Evolutionary conservation across 2,797 vertebrate species (phyloP).

Genomic region (Ctenosaura bakeri): DNA sequence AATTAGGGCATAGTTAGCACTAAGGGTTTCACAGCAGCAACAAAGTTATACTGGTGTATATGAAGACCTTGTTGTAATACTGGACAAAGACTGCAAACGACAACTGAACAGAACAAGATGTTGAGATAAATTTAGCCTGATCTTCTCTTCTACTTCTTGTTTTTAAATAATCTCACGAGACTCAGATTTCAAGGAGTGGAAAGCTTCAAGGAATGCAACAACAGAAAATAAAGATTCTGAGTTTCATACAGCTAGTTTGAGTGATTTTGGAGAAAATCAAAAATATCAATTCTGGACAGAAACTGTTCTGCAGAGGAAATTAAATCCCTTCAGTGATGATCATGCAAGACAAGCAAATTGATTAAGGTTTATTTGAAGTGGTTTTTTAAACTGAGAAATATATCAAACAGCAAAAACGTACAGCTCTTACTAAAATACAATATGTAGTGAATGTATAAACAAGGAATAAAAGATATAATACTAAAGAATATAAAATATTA

Average conservation of each 20-base stretch:
- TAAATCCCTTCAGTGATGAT: neutral
- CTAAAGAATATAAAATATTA: neutral
- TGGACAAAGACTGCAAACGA: neutral
- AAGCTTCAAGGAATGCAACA: neutral
- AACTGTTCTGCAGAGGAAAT: neutral
- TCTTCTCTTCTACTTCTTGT: neutral
- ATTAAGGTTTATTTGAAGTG: neutral
- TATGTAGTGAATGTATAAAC: neutral
- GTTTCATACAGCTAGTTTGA: neutral
- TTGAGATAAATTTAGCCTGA: neutral
- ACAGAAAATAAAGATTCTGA: neutral
- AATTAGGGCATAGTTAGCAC: neutral
- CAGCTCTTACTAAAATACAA: neutral
- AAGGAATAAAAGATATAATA: neutral
- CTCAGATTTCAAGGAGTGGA: too few relatives aligned
- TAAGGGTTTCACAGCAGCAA: neutral
- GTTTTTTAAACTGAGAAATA: neutral
- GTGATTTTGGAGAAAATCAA: neutral
- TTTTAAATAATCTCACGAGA: slow-evolving; percentile 1
- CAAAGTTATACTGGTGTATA: neutral
- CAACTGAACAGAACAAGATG: neutral
- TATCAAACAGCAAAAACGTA: neutral
- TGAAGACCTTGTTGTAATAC: neutral
- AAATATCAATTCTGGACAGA: neutral
- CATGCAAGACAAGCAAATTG: neutral